Base-by-base conservation (phyloP, 2,888 invertebrate genomes). In the Drosophila neutralis region DNA sequence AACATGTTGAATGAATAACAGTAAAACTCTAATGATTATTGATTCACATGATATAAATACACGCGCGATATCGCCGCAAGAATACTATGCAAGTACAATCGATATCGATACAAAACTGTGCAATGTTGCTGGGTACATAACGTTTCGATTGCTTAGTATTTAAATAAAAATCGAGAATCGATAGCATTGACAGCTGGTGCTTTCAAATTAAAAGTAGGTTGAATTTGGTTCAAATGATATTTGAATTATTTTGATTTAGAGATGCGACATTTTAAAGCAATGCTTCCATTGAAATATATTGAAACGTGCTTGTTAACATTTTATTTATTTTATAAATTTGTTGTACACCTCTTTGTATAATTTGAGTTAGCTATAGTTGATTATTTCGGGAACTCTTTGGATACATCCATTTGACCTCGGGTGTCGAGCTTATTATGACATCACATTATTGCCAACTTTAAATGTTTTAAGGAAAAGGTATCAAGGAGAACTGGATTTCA, bases 331-430 rank as follows among this genome's bases (percentile, higher is more conserved):
- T 40, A 49, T 56, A 65, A 11, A 38, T 60, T 51, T 42, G 40
- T 38, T 59, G 60, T 48, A 69, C 49, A 63, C 45, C 21, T 56
- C 38, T 69, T 63, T 52, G 49, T 64, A 52, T 51, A 75, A 42
- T 49, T 35, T 59, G 69, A 76, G 62, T 74, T 69, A 74, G 76
- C 53, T 57, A 11, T 59, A 42, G 27, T 60, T 67, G 51, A 45
- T 68, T 56, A 35, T 58, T 68, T 74, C 42, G 38, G 49, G 68
- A 68, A 68, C 61, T 53, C 54, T 42, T 69, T 60, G 18, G 15
- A 36, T 40, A 48, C 48, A 38, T 60, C 11, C n/a, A 35, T 36
- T 36, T 27, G n/a, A 36, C 15, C 18, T 42, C 31, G 33, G 21
- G 45, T 49, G 49, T 33, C 31, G 13, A 33, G 3, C 31, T 15